Evolutionary conservation across 2,888 invertebrate genomes (phyloP).

Genomic region (Phortica magna): DNA sequence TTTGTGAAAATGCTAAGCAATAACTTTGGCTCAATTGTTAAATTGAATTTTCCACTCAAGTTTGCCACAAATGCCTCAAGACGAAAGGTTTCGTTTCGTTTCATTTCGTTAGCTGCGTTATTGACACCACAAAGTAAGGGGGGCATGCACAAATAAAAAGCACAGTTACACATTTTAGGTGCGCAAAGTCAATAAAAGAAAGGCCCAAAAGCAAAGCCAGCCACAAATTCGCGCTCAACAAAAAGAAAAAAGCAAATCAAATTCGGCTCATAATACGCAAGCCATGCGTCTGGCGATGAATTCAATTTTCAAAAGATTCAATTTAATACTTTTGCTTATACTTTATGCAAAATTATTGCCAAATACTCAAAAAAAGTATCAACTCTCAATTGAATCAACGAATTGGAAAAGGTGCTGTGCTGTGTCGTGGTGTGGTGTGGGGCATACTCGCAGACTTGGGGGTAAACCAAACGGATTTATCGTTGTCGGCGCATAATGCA

Average conservation of each 20-base stretch:
- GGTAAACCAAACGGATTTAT: slow-evolving; percentile 7
- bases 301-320: slow-evolving; percentile 66
- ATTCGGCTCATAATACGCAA: slow-evolving; percentile 7
- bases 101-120: slow-evolving; percentile 38
- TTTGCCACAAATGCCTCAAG: slow-evolving; percentile 51
- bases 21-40: slow-evolving; percentile 48
- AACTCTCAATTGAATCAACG: slow-evolving; percentile 57
- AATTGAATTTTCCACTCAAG: slow-evolving; percentile 71
- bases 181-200: slow-evolving; percentile 22
- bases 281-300: slow-evolving; percentile 45
- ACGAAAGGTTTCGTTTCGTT: slow-evolving; percentile 44
- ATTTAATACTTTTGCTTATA: slow-evolving; percentile 69
- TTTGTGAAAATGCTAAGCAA: not conserved
- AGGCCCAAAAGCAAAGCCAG: slow-evolving; percentile 11
- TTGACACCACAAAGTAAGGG: slow-evolving; percentile 30
- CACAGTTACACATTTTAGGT: not conserved
- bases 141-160: not conserved
- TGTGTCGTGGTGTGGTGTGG: slow-evolving; percentile 25
- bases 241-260: slow-evolving; percentile 10
- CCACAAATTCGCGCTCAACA: slow-evolving; percentile 1
- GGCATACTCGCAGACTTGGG: not conserved
- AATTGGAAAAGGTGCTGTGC: slow-evolving; percentile 66
- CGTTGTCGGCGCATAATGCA: slow-evolving; percentile 47
- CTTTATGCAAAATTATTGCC: slow-evolving; percentile 74
- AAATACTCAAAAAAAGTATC: slow-evolving; percentile 47